Conservation (phyloP, 35 echinoderm and acorn worm genomes). For the Ophiothrix spiculata region DNA sequence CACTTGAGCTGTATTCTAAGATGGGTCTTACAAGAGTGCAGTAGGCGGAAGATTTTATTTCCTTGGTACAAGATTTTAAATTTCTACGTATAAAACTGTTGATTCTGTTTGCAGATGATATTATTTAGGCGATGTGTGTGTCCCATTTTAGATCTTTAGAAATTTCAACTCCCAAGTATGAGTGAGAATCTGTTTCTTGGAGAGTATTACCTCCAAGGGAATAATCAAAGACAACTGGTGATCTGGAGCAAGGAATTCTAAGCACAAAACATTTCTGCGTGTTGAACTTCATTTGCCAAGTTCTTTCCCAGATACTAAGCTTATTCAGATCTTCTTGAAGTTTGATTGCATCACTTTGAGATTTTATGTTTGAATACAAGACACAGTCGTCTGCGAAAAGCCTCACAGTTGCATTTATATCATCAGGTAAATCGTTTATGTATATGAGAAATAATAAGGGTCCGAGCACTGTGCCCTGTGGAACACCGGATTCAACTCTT, state of each 20-base stretch:
- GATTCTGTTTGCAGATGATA: not conserved
- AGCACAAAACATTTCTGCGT: not conserved
- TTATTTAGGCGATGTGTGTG: not conserved
- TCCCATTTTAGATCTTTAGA: not conserved
- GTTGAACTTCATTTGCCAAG: constrained; percentile 30
- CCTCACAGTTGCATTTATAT: not conserved
- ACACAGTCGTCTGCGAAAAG: constrained; percentile 39
- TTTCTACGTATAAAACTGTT: not conserved
- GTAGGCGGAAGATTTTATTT: not conserved
- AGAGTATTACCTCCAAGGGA: not conserved
- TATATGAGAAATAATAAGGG: constrained; percentile 55
- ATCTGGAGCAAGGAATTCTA: not conserved
- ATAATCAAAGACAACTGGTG: not conserved
- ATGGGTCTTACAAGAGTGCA: not conserved
- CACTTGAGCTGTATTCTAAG: not conserved
- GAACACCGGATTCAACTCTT: constrained; percentile 40
- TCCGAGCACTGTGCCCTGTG: constrained; percentile 65
- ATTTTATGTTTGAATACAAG: constrained; percentile 13
- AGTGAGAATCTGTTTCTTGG: not conserved
- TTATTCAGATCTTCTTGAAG: constrained; percentile 37
- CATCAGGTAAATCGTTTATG: constrained; percentile 33
- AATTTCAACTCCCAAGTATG: not conserved
- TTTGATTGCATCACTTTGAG: not conserved
- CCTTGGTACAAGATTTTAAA: not conserved
- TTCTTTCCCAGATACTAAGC: constrained; percentile 26